A percentile compares a stretch with the other conserved stretches of the same genome.
These are phyloP conservation scores for Dolichopus griseipennis DNA, from an alignment of 2,888 invertebrate genomes.

Conservation along the genomic window DNA sequence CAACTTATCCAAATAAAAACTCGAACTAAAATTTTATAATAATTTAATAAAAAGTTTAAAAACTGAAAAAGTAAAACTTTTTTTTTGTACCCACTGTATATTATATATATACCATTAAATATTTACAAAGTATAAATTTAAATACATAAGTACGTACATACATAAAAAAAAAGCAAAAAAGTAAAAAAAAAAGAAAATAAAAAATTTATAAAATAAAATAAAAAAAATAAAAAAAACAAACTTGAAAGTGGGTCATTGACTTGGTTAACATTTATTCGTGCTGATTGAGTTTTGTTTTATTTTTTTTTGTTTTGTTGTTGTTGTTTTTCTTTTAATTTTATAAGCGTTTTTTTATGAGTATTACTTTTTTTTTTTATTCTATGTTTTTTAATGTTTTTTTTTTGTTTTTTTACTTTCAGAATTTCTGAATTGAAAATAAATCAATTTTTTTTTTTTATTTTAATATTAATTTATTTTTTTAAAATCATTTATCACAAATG, in stretches of 20 bases:
- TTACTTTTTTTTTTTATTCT: background rate
- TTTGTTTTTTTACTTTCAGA: background rate
- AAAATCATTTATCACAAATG: constrained; percentile 1
- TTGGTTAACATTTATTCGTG: background rate
- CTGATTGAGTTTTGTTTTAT: background rate
- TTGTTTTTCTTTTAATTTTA: background rate
- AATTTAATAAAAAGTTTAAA: too few relatives aligned
- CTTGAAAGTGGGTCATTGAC: constrained; percentile 4
- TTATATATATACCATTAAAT: too few relatives aligned
- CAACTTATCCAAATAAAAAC: too few relatives aligned
- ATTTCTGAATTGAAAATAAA: background rate
- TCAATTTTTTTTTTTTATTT: background rate
- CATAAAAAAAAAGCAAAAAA: background rate
- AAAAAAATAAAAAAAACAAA: background rate
- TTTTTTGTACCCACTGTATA: too few relatives aligned
- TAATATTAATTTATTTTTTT: background rate
- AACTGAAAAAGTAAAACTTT: too few relatives aligned
- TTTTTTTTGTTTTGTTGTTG: background rate
- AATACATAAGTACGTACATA: background rate
- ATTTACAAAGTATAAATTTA: too few relatives aligned
- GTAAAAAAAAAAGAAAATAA: background rate
- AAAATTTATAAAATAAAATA: background rate
- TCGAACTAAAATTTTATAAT: too few relatives aligned
- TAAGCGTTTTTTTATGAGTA: background rate
- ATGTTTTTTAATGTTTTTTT: background rate